Conservation (phyloP, 2,888 invertebrate genomes). For the Euplexia lucipara region DNA sequence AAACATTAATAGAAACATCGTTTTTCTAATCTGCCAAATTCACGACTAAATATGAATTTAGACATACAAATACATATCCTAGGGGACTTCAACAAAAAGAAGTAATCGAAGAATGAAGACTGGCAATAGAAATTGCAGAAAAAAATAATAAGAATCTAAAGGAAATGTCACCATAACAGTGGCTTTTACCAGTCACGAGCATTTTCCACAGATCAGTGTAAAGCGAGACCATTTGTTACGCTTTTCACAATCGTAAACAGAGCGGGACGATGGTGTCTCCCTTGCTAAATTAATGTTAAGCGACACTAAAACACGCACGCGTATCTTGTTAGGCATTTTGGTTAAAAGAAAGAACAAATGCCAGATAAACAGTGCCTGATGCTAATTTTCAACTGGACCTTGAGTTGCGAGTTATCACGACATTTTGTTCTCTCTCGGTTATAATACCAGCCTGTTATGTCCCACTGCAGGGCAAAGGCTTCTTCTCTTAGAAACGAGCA, state of each 20-base stretch:
- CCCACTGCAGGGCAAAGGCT: no score
- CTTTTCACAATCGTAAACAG: constrained; percentile 84
- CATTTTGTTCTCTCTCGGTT: no score
- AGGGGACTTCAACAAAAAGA: no score
- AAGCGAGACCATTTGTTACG: constrained; percentile 80
- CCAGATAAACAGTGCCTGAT: no score
- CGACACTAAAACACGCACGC: constrained; percentile 48
- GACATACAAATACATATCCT: no score
- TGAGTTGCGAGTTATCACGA: no score
- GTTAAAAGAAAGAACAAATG: no score
- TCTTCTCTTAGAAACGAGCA: no score
- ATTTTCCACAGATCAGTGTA: constrained; percentile 69
- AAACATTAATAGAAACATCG: constrained; percentile 8
- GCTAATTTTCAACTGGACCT: no score
- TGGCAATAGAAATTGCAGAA: constrained; percentile 23
- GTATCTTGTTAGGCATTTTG: constrained; percentile 15
- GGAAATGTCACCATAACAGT: constrained; percentile 54
- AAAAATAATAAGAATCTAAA: constrained; percentile 40
- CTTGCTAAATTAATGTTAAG: constrained; percentile 72
- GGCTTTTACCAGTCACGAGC: constrained; percentile 65
- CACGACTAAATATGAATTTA: no score
- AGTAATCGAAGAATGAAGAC: no score
- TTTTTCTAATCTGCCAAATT: constrained; percentile 9
- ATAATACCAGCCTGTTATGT: no score
- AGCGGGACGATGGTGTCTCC: constrained; percentile 84